Evolutionary conservation across 2,113 vertebrate species (phyloP).

Genomic region (Lampris megalopsis): DNA sequence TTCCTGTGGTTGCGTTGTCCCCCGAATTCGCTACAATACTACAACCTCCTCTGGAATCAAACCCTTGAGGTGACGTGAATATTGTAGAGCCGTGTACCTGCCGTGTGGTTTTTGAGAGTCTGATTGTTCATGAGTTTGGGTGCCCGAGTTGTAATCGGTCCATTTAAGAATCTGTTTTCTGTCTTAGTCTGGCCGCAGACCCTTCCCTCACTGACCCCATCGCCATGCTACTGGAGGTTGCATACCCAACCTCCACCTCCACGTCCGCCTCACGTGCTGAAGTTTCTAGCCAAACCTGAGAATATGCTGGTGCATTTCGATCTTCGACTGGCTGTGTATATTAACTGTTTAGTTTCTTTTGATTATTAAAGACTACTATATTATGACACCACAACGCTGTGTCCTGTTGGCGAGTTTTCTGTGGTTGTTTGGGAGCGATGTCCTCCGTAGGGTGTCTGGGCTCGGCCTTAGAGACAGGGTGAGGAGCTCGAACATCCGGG

Average conservation of each 20-base stretch:
- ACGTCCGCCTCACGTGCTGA: conserved; percentile 38
- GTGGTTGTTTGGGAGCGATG: too few relatives aligned
- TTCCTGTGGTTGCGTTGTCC: too few relatives aligned
- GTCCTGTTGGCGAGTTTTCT: neutral
- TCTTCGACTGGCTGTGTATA: conserved; percentile 46
- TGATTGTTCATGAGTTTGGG: conserved; percentile 6
- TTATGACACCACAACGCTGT: neutral
- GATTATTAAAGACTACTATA: conserved; percentile 68
- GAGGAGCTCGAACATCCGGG: too few relatives aligned
- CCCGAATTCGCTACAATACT: too few relatives aligned
- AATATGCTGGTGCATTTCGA: conserved; percentile 31
- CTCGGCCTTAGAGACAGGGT: too few relatives aligned
- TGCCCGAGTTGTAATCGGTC: conserved; percentile 19
- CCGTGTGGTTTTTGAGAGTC: conserved; percentile 51
- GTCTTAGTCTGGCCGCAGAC: conserved; percentile 41
- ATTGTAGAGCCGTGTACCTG: conserved; percentile 36
- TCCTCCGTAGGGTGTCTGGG: too few relatives aligned
- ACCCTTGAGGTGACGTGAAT: conserved; percentile 15
- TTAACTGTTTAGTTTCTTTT: conserved; percentile 57
- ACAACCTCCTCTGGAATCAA: conserved; percentile 26
- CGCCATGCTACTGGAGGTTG: conserved; percentile 55
- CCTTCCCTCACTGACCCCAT: conserved; percentile 32
- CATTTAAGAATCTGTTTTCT: conserved; percentile 35
- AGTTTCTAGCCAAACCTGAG: conserved; percentile 49
- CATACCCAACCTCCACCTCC: conserved; percentile 21